phyloP scores from a whole-genome alignment of 2,113 vertebrate species.

The Manacus vitellinus region DNA sequence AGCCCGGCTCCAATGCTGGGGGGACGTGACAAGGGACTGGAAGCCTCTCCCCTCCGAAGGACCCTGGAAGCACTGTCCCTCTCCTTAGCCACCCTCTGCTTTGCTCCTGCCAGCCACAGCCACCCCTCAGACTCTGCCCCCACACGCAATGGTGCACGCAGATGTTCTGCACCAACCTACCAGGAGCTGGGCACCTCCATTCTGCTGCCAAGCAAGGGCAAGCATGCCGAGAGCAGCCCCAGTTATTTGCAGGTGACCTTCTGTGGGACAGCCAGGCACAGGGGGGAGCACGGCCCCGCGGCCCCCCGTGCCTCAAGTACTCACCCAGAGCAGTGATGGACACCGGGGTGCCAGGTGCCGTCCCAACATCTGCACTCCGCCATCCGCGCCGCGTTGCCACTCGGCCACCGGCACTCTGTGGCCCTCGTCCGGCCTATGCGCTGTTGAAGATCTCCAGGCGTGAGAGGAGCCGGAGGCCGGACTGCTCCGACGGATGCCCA shows the following conservation, averaged over 20 bases:
- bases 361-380: constrained; percentile 87
- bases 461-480: too few species aligned
- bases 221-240: background rate
- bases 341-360: constrained; percentile 76
- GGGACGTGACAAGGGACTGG: fast-evolving
- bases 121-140: background rate
- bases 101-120: background rate
- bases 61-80: background rate
- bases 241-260: background rate
- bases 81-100: background rate
- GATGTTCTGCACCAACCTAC: background rate
- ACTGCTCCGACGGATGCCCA: too few species aligned
- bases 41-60: background rate
- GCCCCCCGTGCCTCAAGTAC: constrained; percentile 8
- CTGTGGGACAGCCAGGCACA: fast-evolving
- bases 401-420: constrained; percentile 87
- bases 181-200: background rate
- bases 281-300: fast-evolving
- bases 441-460: too few species aligned
- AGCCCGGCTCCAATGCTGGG: background rate
- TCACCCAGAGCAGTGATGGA: constrained; percentile 92
- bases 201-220: background rate
- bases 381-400: constrained; percentile 82
- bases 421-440: constrained; percentile 89
- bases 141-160: fast-evolving